phyloP scores from a whole-genome alignment of 23 tunicate species.

The Corella eumyota region DNA sequence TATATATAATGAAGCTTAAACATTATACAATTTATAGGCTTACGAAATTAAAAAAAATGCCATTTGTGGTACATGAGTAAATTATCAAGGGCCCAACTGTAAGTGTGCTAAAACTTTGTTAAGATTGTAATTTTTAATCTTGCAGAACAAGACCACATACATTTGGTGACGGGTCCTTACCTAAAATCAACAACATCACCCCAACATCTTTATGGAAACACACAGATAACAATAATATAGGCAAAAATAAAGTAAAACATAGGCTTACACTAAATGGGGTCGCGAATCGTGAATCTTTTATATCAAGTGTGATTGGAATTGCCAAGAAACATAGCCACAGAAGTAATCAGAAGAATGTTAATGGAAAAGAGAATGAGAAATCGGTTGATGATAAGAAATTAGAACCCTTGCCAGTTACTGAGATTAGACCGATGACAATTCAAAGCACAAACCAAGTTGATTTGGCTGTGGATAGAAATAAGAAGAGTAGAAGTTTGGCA shows the following conservation, averaged over 20 bases:
- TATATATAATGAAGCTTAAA: too few relatives aligned
- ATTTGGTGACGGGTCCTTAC: conserved; percentile 32
- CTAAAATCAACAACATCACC: conserved; percentile 39
- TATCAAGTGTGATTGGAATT: conserved; percentile 36
- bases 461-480: too few relatives aligned
- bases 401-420: too few relatives aligned
- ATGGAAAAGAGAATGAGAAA: conserved; percentile 1
- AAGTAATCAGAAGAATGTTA: neutral
- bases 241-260: conserved; percentile 12
- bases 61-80: too few relatives aligned
- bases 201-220: conserved; percentile 41
- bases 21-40: too few relatives aligned
- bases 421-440: too few relatives aligned
- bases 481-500: too few relatives aligned
- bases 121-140: too few relatives aligned
- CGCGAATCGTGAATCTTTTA: conserved; percentile 32
- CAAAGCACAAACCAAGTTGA: too few relatives aligned
- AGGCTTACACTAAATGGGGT: conserved; percentile 43
- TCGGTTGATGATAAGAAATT: neutral
- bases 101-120: too few relatives aligned
- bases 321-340: conserved; percentile 38
- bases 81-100: too few relatives aligned
- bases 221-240: conserved; percentile 2
- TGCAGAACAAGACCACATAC: conserved; percentile 54
- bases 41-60: too few relatives aligned